Percentiles rank a stretch among this genome's conserved stretches.
These are phyloP conservation scores for Halyomorpha halys DNA, from an alignment of 1,140 invertebrate genomes.

Conservation along the genomic window DNA sequence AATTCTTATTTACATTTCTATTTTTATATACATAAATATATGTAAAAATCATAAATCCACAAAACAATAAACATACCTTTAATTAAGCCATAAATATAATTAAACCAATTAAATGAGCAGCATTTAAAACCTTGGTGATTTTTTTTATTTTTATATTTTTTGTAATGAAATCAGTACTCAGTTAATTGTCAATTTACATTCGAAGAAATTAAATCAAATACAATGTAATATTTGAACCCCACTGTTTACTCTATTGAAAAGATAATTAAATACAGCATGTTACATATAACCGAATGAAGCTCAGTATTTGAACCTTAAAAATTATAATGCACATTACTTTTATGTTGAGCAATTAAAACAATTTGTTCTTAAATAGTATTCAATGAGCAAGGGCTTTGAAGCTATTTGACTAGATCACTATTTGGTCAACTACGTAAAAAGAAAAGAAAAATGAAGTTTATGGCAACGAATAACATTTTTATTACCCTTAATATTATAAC, in stretches of 20 bases:
- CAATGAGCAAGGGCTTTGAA: neutral
- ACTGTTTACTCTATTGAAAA: neutral
- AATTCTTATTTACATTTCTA: too few relatives aligned
- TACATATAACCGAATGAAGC: too few relatives aligned
- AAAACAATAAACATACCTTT: conserved; percentile 7
- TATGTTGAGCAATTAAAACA: conserved; percentile 11
- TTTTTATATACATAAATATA: too few relatives aligned
- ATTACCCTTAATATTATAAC: too few relatives aligned
- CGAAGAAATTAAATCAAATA: neutral
- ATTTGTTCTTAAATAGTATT: neutral
- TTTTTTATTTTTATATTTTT: neutral
- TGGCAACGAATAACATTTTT: neutral
- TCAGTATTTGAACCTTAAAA: too few relatives aligned
- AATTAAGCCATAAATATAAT: conserved; percentile 1
- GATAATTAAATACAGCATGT: too few relatives aligned
- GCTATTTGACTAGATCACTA: conserved; percentile 8
- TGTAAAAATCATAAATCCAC: neutral
- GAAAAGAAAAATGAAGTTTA: neutral
- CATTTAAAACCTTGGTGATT: neutral
- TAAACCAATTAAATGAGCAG: conserved; percentile 3
- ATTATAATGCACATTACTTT: too few relatives aligned
- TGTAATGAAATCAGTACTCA: neutral
- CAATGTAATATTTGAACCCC: conserved; percentile 4
- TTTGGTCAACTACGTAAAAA: conserved; percentile 9
- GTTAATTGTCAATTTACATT: neutral